Conservation (phyloP, 2,797 vertebrate species). For the Arctocebus calabarensis region DNA sequence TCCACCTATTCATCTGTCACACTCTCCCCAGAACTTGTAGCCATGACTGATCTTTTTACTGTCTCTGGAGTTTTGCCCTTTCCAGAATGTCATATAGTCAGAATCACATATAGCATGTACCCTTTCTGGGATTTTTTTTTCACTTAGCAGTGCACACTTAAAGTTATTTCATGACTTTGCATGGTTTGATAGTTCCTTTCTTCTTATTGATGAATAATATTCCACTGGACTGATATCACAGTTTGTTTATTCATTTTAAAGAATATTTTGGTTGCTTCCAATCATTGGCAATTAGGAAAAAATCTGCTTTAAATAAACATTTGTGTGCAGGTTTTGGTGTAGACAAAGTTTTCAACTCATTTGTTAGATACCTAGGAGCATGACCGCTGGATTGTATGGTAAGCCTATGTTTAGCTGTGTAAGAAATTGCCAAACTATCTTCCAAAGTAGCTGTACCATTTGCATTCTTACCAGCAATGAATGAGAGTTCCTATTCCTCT, state of each 20-base stretch:
- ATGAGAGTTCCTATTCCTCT: not conserved
- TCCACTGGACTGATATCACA: not conserved
- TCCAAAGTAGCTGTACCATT: not conserved
- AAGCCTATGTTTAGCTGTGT: slow-evolving; percentile 23
- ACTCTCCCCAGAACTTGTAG: not conserved
- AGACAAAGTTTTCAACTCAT: slow-evolving; percentile 42
- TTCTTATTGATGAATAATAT: not conserved
- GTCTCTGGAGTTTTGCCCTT: not conserved
- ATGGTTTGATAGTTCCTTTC: not conserved
- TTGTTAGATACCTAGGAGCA: slow-evolving; percentile 37
- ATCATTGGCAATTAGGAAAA: slow-evolving; percentile 29
- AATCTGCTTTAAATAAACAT: slow-evolving; percentile 58
- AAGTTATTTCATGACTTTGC: not conserved
- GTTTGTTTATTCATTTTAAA: slow-evolving; percentile 47
- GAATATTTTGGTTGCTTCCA: slow-evolving; percentile 3
- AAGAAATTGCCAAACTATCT: slow-evolving; percentile 58
- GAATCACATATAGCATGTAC: not conserved
- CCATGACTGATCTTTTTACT: not conserved
- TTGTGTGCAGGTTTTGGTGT: slow-evolving; percentile 25
- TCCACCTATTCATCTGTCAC: not conserved
- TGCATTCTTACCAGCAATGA: not conserved
- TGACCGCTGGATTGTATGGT: not conserved
- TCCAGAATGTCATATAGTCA: not conserved
- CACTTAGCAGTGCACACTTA: not conserved
- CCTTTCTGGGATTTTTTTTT: not conserved